Conservation (phyloP, 2,888 invertebrate species). For the Cephus pygmeus region DNA sequence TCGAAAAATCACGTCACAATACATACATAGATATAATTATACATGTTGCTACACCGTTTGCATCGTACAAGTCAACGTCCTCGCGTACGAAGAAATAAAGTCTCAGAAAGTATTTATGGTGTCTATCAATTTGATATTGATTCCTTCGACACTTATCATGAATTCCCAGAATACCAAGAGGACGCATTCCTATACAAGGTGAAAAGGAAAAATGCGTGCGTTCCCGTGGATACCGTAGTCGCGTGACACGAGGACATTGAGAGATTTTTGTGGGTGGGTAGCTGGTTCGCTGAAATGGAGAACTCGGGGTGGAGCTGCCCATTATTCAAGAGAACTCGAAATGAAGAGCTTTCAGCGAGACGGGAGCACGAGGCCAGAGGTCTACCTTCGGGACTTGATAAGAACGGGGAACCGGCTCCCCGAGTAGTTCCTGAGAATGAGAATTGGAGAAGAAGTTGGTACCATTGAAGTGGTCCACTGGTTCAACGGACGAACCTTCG, state of each 20-base stretch:
- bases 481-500: conserved; percentile 20
- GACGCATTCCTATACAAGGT: background rate
- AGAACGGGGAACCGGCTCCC: conserved; percentile 16
- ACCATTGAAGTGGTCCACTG: conserved; percentile 16
- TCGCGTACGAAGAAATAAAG: too few relatives aligned
- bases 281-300: background rate
- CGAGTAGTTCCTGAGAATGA: conserved; percentile 15
- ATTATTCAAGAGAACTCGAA: conserved; percentile 21
- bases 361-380: background rate
- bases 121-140: too few relatives aligned
- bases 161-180: too few relatives aligned
- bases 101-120: too few relatives aligned
- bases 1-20: too few relatives aligned
- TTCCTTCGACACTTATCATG: too few relatives aligned
- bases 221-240: conserved; percentile 24
- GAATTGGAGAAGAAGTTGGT: conserved; percentile 10
- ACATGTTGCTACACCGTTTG: too few relatives aligned
- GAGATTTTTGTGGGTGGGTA: too few relatives aligned
- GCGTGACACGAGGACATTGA: conserved; percentile 39
- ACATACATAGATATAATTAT: too few relatives aligned
- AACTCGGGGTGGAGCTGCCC: background rate
- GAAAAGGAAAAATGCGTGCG: conserved; percentile 23
- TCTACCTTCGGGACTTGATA: conserved; percentile 31
- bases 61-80: too few relatives aligned
- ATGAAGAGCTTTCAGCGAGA: conserved; percentile 6